Base-by-base conservation (phyloP, 2,113 vertebrate species). In the Galemys pyrenaicus region DNA sequence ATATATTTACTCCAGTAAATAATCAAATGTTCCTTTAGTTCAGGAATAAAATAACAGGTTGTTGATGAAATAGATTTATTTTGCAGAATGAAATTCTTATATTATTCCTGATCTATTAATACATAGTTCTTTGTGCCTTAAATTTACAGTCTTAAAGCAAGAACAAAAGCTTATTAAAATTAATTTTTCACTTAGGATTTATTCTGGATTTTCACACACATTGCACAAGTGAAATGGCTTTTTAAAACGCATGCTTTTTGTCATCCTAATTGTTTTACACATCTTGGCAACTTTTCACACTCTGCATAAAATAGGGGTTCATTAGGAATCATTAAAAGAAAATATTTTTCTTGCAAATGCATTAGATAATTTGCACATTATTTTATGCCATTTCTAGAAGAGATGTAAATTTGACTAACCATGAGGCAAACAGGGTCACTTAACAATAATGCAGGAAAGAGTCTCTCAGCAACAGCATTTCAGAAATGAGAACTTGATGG, bases 241-340 rank as follows among this genome's bases (percentile, higher is more conserved):
- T 98, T 98, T 92, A 92, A 97, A 98, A 98, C 81, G 96, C 88
- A 54, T 94, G 90, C 7, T 89, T 98, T 98, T 97, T 98, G 97
- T 98, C 97, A 97, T 95, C 92, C 95, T 98, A 98, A 98, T 98
- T 97, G 93, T 96, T 97, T 97, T 97, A 97, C 90, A 97, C 95
- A 97, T 98, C 96, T 97, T 97, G 96, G 97, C 96, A 98, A 97
- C 96, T 98, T 98, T 98, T 98, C 91, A 97, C 91, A 96, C 85
- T 0, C 24, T 94, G 56, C 75, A 51, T 94, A 95, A 98, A 97
- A 87, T 77, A 96, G 58, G 86, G 56, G 22, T 97, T 98, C 96
- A 97, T 97, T 97, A 98, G 84, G 6, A 65, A 89, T 97, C 94
- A 97, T 96, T 97, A 97, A 96, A 93, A 96, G 86, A 95, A 83